These are phyloP conservation scores for Spodoptera litura DNA, from an alignment of 1,140 invertebrate species.

Conservation along the genomic window DNA sequence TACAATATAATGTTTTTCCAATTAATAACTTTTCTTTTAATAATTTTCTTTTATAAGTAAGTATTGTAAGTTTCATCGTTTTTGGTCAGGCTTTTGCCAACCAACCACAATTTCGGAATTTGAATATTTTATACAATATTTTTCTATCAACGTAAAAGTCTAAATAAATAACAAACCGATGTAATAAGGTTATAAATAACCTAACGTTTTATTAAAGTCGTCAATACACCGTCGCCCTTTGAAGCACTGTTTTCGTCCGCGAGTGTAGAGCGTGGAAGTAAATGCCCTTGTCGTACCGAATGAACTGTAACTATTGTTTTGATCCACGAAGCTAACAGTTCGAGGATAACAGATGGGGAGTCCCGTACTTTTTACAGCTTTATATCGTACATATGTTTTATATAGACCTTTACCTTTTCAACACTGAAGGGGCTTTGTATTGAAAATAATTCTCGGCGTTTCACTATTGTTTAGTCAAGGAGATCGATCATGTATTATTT, in stretches of 20 bases:
- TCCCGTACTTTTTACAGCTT: constrained; percentile 41
- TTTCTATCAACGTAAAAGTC: too few relatives aligned
- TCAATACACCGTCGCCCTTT: constrained; percentile 3
- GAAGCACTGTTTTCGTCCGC: constrained; percentile 41
- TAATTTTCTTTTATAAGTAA: too few relatives aligned
- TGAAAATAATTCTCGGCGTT: not conserved
- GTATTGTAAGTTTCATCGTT: too few relatives aligned
- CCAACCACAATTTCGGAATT: too few relatives aligned
- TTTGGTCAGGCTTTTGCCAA: too few relatives aligned
- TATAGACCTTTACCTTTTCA: constrained; percentile 22
- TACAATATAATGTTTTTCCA: too few relatives aligned
- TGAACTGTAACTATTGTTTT: constrained; percentile 64
- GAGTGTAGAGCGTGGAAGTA: constrained; percentile 50
- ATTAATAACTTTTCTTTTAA: too few relatives aligned
- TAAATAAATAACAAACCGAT: too few relatives aligned
- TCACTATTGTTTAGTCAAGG: constrained; percentile 6
- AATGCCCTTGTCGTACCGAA: constrained; percentile 58
- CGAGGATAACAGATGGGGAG: constrained; percentile 37
- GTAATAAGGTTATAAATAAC: too few relatives aligned
- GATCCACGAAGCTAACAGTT: constrained; percentile 39
- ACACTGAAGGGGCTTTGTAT: constrained; percentile 25
- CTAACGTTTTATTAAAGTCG: not conserved
- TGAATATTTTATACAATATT: too few relatives aligned
- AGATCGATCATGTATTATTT: not conserved
- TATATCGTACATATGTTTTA: constrained; percentile 29